These are phyloP conservation scores for Australoheros facetus DNA, from an alignment of 2,797 vertebrate species.

Conservation along the genomic window DNA sequence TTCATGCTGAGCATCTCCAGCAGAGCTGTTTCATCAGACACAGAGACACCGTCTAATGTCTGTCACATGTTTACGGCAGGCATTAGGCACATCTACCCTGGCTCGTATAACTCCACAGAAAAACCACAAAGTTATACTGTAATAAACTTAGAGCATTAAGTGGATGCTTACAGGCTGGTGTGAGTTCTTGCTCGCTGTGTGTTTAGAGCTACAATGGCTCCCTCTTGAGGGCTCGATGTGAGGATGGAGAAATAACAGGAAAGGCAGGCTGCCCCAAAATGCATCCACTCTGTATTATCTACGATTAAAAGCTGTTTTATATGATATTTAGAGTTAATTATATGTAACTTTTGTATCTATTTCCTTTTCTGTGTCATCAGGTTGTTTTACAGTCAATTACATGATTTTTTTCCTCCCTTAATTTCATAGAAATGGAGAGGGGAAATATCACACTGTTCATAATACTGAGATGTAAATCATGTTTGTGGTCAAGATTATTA, in stretches of 20 bases:
- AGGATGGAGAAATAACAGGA: background rate
- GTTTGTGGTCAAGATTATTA: background rate
- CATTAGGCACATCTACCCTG: background rate
- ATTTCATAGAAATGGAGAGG: background rate
- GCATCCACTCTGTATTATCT: background rate
- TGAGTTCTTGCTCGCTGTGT: background rate
- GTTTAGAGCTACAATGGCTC: conserved; percentile 69
- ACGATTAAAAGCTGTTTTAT: fast-evolving
- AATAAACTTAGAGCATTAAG: conserved; percentile 2
- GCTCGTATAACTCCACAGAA: background rate
- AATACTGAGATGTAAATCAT: background rate
- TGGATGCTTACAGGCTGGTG: background rate
- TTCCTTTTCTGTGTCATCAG: background rate
- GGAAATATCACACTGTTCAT: fast-evolving
- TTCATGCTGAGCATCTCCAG: background rate
- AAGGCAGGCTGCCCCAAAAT: fast-evolving
- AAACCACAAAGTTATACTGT: background rate
- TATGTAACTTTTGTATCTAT: background rate
- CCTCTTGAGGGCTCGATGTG: conserved; percentile 64
- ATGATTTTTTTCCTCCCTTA: background rate
- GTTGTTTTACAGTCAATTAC: background rate
- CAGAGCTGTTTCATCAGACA: background rate
- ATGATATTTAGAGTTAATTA: background rate
- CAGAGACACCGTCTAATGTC: background rate
- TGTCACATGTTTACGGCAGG: background rate